These are phyloP conservation scores for Cyclina sinensis DNA, from an alignment of 1,140 invertebrate species.

Conservation along the genomic window DNA sequence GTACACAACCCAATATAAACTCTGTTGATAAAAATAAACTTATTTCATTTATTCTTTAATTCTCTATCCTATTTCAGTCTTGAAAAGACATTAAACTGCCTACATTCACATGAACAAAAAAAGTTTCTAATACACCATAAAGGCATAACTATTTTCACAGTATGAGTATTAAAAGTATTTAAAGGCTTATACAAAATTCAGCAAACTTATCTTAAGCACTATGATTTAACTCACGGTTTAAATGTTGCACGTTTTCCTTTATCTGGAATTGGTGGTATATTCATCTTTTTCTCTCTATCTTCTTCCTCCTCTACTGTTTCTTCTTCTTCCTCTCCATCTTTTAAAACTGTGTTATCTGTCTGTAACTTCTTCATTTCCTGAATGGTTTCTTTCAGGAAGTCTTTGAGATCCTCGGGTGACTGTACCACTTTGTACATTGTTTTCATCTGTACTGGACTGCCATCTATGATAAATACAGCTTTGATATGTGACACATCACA, in stretches of 20 bases:
- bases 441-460: slow-evolving; percentile 17
- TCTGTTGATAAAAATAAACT: too few relatives aligned
- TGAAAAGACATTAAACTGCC: too few relatives aligned
- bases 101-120: too few relatives aligned
- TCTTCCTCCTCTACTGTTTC: slow-evolving; percentile 55
- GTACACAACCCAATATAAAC: too few relatives aligned
- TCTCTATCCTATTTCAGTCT: too few relatives aligned
- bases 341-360: slow-evolving; percentile 10
- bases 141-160: too few relatives aligned
- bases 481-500: too few relatives aligned
- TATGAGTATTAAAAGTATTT: too few relatives aligned
- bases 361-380: slow-evolving; percentile 63
- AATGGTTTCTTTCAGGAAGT: slow-evolving; percentile 67
- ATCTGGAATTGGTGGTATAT: neutral
- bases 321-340: slow-evolving; percentile 25
- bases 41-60: too few relatives aligned
- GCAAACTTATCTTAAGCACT: too few relatives aligned
- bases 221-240: neutral
- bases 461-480: neutral
- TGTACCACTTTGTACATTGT: slow-evolving; percentile 49
- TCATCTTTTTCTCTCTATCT: slow-evolving; percentile 23
- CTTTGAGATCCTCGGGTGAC: slow-evolving; percentile 53
- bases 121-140: too few relatives aligned
- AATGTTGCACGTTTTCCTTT: slow-evolving; percentile 10
- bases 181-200: too few relatives aligned